phyloP scores from a whole-genome alignment of 2,888 invertebrate species.

The Sinohyriopsis cumingii region DNA sequence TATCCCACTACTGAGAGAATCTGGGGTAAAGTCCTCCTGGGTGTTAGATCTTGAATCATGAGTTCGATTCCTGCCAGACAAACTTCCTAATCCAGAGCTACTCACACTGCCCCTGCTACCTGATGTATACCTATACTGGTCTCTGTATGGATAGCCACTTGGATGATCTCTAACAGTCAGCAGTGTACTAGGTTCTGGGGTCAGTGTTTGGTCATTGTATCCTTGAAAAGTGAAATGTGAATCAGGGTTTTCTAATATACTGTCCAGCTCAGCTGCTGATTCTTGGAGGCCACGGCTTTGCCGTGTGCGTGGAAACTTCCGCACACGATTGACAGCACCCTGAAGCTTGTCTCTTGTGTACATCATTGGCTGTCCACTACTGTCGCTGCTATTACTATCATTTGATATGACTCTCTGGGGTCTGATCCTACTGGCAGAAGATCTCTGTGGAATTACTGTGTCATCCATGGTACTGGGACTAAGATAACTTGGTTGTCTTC shows the following conservation, averaged over 20 bases:
- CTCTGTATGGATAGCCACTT: slow-evolving; percentile 18
- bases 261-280: slow-evolving; percentile 28
- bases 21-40: slow-evolving; percentile 48
- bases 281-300: slow-evolving; percentile 21
- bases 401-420: slow-evolving; percentile 1
- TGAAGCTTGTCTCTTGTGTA: slow-evolving; percentile 61
- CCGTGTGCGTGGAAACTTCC: slow-evolving; percentile 42
- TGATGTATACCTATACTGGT: slow-evolving; percentile 13
- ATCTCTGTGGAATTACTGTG: slow-evolving; percentile 33
- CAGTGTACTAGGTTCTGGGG: slow-evolving; percentile 34
- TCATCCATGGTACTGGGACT: slow-evolving; percentile 30
- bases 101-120: slow-evolving; percentile 45
- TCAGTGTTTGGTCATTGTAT: slow-evolving; percentile 33
- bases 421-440: slow-evolving; percentile 13
- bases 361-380: slow-evolving; percentile 45
- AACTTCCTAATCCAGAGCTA: slow-evolving; percentile 42
- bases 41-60: slow-evolving; percentile 24
- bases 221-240: slow-evolving; percentile 5
- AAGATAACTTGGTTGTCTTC: slow-evolving; percentile 7
- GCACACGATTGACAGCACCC: slow-evolving; percentile 53
- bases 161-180: slow-evolving; percentile 29
- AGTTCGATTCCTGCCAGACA: slow-evolving; percentile 25
- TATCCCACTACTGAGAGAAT: slow-evolving; percentile 62
- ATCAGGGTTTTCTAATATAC: slow-evolving; percentile 29
- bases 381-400: slow-evolving; percentile 41